Evolutionary conservation across 2,113 vertebrate genomes (phyloP), one percentile per base, ranked within the genome.

Genomic region (Rissa tridactyla): DNA sequence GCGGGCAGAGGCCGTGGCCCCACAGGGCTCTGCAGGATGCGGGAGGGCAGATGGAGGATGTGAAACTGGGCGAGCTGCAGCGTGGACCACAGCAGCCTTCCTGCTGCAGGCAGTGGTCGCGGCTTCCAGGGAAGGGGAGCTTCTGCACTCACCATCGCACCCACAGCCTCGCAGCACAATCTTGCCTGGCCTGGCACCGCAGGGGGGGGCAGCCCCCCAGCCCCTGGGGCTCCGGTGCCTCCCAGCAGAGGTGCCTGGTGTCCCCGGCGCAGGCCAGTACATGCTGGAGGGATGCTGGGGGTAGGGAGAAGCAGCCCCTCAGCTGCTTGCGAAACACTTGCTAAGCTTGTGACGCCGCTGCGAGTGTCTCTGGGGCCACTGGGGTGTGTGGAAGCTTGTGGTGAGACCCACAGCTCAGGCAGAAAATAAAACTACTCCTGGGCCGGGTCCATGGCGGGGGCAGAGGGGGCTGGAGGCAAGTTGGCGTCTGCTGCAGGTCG

Each of bases 141-240:
- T 76, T 7, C 15, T 62, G 51, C 11, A 1, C 20, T 20, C 10
- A 2, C 5, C 3, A 9, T 29, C 3, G 5, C 47, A 13, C 3
- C 9, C 15, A 0, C 15, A 5, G n/a, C 72, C 15, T 68, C 0
- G 2, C 42, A 61, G 29, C 19, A 12, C n/a, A 4, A 29, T 17
- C 20, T 51, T 27, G 51, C 2, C n/a, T 2, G 0, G 34, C 7
- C 57, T 15, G 16, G 75, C 15, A 30, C 52, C 0, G 1, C 8
- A 1, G 32, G 4, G 13, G 18, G 18, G 22, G 5, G 7, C 1
- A 1, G 49, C 4, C 15, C 22, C 32, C 29, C 18, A 17, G 51
- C 38, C 29, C 51, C 23, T 12, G 26, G 26, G 60, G 20, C 46
- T 40, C 4, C 0, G 14, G 7, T 13, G 21, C 13, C 23, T 40